These are phyloP conservation scores for Scaptomyza flava DNA, from an alignment of 2,888 invertebrate genomes.

Conservation along the genomic window DNA sequence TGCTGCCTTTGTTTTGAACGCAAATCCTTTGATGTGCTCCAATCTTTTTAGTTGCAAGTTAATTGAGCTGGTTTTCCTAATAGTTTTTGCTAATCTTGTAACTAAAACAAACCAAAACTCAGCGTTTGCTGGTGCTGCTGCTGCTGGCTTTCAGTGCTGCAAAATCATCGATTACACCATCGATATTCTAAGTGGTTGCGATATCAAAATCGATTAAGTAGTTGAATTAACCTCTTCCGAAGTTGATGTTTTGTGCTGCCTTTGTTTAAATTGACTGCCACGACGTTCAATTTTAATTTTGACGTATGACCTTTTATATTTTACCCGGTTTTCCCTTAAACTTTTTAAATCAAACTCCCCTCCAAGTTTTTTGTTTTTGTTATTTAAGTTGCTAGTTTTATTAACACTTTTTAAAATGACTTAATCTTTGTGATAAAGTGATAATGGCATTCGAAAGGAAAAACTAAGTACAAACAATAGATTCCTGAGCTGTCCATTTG, in stretches of 20 bases:
- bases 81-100: constrained; percentile 69
- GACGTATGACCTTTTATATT: background rate
- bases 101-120: constrained; percentile 75
- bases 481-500: background rate
- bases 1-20: constrained; percentile 67
- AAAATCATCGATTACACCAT: constrained; percentile 50
- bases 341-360: background rate
- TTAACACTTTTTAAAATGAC: background rate
- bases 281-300: constrained; percentile 11
- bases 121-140: constrained; percentile 67
- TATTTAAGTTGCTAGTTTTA: background rate
- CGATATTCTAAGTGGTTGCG: constrained; percentile 22
- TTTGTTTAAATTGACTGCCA: constrained; percentile 15
- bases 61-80: constrained; percentile 69
- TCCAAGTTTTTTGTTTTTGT: background rate
- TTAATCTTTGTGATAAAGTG: background rate
- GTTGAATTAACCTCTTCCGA: background rate
- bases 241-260: background rate
- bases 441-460: background rate
- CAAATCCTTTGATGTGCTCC: constrained; percentile 56
- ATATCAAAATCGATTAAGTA: constrained; percentile 1
- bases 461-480: background rate
- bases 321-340: background rate
- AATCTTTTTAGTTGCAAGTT: constrained; percentile 66
- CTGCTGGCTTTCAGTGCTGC: constrained; percentile 57